These are phyloP conservation scores for Eptatretus burgeri DNA, from an alignment of 2,113 vertebrate species.

Conservation along the genomic window DNA sequence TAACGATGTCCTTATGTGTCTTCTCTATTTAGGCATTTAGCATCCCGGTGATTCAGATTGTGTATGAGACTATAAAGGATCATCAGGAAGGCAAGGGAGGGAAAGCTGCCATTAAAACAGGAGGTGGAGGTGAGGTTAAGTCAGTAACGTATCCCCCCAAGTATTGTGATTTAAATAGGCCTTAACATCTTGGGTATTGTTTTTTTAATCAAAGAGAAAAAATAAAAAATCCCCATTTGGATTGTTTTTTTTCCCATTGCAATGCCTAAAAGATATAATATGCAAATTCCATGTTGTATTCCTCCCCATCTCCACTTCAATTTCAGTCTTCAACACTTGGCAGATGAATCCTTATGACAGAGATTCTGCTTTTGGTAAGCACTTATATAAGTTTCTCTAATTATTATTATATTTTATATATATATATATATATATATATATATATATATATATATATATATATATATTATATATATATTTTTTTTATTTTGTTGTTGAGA, in stretches of 20 bases:
- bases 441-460: no score
- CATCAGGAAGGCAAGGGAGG: constrained; percentile 79
- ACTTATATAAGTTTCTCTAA: constrained; percentile 1
- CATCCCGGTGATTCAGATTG: constrained; percentile 89
- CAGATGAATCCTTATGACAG: constrained; percentile 96
- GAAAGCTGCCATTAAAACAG: constrained; percentile 48
- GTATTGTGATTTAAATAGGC: not conserved
- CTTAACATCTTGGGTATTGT: not conserved
- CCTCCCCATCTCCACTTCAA: constrained; percentile 10
- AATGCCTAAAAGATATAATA: constrained; percentile 4
- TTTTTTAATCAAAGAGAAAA: not conserved
- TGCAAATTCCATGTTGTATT: not conserved
- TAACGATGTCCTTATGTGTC: constrained; percentile 2
- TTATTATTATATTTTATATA: no score
- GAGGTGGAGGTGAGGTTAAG: constrained; percentile 30
- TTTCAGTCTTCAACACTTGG: constrained; percentile 73
- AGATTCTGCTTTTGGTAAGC: constrained; percentile 73
- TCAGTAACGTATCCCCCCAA: not conserved
- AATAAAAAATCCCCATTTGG: not conserved
- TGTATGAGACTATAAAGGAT: constrained; percentile 83
- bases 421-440: no score
- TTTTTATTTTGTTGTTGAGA: not conserved
- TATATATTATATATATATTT: not conserved
- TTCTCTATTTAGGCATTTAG: constrained; percentile 47
- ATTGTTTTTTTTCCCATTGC: not conserved